Base-by-base conservation (phyloP, 2,113 vertebrate species). In the Cynopterus brachyotis region DNA sequence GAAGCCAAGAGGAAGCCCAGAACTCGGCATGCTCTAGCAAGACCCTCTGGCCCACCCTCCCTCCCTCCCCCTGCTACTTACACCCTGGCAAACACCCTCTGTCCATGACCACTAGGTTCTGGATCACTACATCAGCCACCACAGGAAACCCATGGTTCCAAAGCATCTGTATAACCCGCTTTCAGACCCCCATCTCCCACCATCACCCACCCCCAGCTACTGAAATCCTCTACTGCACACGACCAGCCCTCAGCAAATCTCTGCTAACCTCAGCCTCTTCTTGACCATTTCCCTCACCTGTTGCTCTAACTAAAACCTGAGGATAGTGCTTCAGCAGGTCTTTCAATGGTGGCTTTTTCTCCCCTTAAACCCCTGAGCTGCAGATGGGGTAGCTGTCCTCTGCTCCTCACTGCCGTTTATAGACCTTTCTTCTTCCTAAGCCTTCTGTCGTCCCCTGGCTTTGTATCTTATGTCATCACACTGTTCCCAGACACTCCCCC, bases 321-420 rank as follows among this genome's bases (percentile, higher is more conserved):
- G 11, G 72, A 69, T 0, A 0, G 35, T 0, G 0, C 19, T 45
- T 91, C 3, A 6, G 30, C 9, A 78, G 24, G 11, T 24, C 32
- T 26, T 60, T 35, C n/a, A 69, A 47, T 6, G 19, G 47, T 57
- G 22, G 37, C 5, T 6, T 0, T 20, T 59, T 32, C 0, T 4
- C 32, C 20, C 12, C 35, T 32, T 50, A 67, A 30, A 15, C 55
- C 42, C 26, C 50, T 17, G 24, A 45, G 28, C 47, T 55, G 19
- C 59, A 53, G 17, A 30, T 24, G 28, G 6, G 24, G 9, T 30
- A 11, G 55, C 45, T 20, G 0, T 67, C 69, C 22, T 45, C 40
- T 19, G n/a, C 13, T 57, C 55, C 69, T 79, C 35, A 30, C 35
- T 20, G 47, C 28, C 80, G 35, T 75, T 75, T 79, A 50, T 59